phyloP scores from a whole-genome alignment of 2,888 invertebrate genomes.

The Platycheirus rosarum region DNA sequence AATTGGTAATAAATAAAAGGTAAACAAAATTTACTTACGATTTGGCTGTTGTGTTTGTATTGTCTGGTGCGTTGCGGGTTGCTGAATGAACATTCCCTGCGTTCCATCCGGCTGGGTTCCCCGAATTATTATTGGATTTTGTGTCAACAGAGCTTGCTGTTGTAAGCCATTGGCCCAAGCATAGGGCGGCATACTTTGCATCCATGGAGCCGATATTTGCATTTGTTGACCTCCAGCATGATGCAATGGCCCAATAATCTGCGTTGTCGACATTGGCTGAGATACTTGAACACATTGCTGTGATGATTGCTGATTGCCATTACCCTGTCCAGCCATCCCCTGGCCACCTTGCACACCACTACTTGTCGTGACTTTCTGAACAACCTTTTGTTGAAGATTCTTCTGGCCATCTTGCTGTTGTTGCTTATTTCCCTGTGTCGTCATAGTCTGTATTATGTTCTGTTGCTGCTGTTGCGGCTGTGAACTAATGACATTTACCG shows the following conservation, averaged over 20 bases:
- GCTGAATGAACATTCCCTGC: constrained; percentile 91
- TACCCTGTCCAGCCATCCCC: constrained; percentile 80
- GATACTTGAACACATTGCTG: constrained; percentile 89
- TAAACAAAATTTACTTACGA: constrained; percentile 83
- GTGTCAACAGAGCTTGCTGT: constrained; percentile 87
- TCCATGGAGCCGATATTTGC: constrained; percentile 91
- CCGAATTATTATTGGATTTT: constrained; percentile 90
- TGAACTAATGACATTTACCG: constrained; percentile 82
- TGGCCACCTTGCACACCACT: constrained; percentile 80
- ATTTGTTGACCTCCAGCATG: constrained; percentile 87
- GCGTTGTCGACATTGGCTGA: constrained; percentile 88
- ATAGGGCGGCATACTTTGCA: constrained; percentile 88
- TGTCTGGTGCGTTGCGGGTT: constrained; percentile 83
- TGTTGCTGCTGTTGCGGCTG: constrained; percentile 83
- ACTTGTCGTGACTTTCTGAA: constrained; percentile 84
- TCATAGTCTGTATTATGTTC: constrained; percentile 81
- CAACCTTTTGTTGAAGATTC: constrained; percentile 83
- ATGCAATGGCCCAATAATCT: constrained; percentile 89
- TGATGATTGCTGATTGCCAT: constrained; percentile 83
- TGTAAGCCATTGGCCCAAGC: constrained; percentile 88
- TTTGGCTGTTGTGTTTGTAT: constrained; percentile 87
- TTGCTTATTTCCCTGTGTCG: constrained; percentile 77
- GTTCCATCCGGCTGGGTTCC: constrained; percentile 90
- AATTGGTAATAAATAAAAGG: too few species aligned
- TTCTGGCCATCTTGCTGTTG: constrained; percentile 79